A percentile compares a stretch with the other conserved stretches of the same genome.
These are phyloP conservation scores for Apistogramma diplotaenia DNA, from an alignment of 2,113 vertebrate species.

Conservation along the genomic window DNA sequence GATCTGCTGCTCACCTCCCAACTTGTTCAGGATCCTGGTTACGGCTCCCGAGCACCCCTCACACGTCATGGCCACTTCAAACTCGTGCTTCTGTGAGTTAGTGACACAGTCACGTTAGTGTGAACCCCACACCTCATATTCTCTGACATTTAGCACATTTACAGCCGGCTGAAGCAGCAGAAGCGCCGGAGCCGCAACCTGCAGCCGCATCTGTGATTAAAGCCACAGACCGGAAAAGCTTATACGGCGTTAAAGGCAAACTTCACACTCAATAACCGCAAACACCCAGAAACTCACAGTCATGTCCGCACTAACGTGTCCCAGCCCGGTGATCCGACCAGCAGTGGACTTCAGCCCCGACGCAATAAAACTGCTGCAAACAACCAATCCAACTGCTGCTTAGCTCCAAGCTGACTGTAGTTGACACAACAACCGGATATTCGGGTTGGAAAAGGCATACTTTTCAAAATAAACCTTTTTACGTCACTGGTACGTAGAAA, in stretches of 20 bases:
- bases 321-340: not conserved
- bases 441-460: not conserved
- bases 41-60: slow-evolving; percentile 91
- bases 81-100: slow-evolving; percentile 92
- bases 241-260: not conserved
- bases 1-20: slow-evolving; percentile 70
- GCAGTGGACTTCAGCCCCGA: not conserved
- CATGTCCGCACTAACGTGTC: slow-evolving; percentile 27
- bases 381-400: not conserved
- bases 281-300: slow-evolving; percentile 32
- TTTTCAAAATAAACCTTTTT: not conserved
- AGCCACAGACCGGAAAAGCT: not conserved
- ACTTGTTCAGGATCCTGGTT: slow-evolving; percentile 85
- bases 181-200: not conserved
- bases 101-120: not conserved
- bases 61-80: slow-evolving; percentile 95
- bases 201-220: not conserved
- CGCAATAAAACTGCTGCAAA: not conserved
- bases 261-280: not conserved
- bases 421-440: not conserved
- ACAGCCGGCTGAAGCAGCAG: not conserved
- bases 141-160: not conserved
- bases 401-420: not conserved
- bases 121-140: not conserved
- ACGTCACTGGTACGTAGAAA: not conserved